Base-by-base conservation (phyloP, 2,888 invertebrate genomes). In the Bombylius discolor region DNA sequence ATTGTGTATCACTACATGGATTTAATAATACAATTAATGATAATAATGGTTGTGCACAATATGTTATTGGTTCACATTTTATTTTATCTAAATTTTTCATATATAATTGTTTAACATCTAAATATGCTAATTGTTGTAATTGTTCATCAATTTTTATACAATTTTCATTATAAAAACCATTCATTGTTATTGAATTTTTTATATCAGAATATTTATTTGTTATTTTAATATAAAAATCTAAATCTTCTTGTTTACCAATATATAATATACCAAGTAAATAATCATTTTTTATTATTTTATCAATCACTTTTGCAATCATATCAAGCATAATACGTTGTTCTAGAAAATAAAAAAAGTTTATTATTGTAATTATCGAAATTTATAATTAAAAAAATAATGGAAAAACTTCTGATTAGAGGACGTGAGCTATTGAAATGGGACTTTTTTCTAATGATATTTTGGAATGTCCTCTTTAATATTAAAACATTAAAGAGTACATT, bases 21-120 rank as follows among this genome's bases (percentile, higher is more conserved):
- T 91, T 89, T 0, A 89, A 76, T 47, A 92, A 77, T 44, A 94
- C 85, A 74, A 92, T 88, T 46, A 94, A 82, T 34, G 91, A 86
- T 58, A 95, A 76, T 66, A 94, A 76, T 5, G 89, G 87, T 70
- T 91, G 90, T 51, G 89, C 73, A 65, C 86, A 83, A 67, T 84
- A 83, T 0, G 85, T 83, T 9, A 87, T 82, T 2, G 83, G 78
- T 65, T 87, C 78, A 61, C 78, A 78, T 45, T 78, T 69, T 13
- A 79, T 77, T 1, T 79, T 77, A 60, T 83, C 82, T 58, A 84
- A 73, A 62, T 65, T 60, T 5, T 66, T 63, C 61, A 73, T 65
- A 11, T 70, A 67, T 60, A 74, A 63, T 39, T 71, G 68, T 36
- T 65, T 65, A 9, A 67, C 64, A 61, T 74, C 72, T 32, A 73